Evolutionary conservation across 2,113 vertebrate species (phyloP).

Genomic region (Sander lucioperca): DNA sequence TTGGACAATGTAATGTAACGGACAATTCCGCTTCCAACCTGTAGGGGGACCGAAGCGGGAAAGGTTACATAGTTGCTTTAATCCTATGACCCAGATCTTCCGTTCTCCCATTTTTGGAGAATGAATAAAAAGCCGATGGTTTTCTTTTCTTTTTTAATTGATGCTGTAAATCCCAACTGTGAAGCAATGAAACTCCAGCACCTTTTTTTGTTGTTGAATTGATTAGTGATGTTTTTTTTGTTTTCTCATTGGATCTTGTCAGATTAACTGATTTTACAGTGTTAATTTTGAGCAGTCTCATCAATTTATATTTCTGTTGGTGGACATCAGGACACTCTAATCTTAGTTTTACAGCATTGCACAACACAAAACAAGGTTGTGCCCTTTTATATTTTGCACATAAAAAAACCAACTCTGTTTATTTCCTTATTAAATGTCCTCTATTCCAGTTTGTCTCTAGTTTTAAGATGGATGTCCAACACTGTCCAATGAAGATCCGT

Average conservation of each 20-base stretch:
- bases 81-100: conserved; percentile 43
- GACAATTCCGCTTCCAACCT: too few relatives aligned
- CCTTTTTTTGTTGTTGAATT: conserved; percentile 12
- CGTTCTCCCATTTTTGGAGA: conserved; percentile 69
- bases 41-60: too few relatives aligned
- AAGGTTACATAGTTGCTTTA: background rate
- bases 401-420: conserved; percentile 17
- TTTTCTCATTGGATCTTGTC: conserved; percentile 34
- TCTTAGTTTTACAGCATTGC: conserved; percentile 22
- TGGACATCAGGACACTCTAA: conserved; percentile 11
- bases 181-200: conserved; percentile 48
- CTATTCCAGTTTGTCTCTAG: background rate
- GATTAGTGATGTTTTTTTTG: conserved; percentile 8
- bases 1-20: too few relatives aligned
- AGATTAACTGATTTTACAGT: conserved; percentile 27
- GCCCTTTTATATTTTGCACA: conserved; percentile 57
- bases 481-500: conserved; percentile 25
- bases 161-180: conserved; percentile 45
- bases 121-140: conserved; percentile 19
- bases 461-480: conserved; percentile 37
- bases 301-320: conserved; percentile 41
- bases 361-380: conserved; percentile 7
- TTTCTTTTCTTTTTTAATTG: conserved; percentile 23
- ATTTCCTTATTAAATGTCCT: conserved; percentile 22
- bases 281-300: conserved; percentile 12